phyloP scores from a whole-genome alignment of 2,797 vertebrate species.

The Novumbra hubbsi region DNA sequence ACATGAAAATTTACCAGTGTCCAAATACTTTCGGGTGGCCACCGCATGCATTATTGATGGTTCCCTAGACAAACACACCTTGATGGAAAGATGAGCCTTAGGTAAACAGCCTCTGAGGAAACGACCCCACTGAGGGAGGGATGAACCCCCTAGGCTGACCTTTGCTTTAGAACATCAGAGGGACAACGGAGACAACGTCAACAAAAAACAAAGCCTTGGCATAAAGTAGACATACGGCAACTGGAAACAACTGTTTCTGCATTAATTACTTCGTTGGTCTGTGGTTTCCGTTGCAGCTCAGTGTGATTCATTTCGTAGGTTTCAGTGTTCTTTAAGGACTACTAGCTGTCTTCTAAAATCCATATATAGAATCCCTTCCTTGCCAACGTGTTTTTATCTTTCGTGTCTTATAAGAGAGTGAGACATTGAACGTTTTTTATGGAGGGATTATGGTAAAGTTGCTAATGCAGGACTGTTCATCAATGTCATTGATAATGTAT shows the following conservation, averaged over 20 bases:
- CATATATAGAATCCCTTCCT: neutral
- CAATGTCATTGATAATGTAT: neutral
- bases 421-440: neutral
- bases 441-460: neutral
- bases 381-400: too few species aligned
- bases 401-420: neutral
- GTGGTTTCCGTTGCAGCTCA: neutral
- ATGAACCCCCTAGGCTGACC: too few species aligned
- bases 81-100: too few species aligned
- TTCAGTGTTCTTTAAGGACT: neutral
- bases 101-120: too few species aligned
- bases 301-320: neutral
- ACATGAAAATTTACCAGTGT: too few species aligned
- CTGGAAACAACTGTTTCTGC: neutral
- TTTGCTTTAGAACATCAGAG: too few species aligned
- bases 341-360: too few species aligned
- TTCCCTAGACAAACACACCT: too few species aligned
- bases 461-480: neutral
- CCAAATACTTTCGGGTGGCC: too few species aligned
- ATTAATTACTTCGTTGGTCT: neutral
- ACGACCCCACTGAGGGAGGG: too few species aligned
- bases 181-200: too few species aligned
- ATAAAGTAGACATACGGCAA: neutral
- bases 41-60: too few species aligned
- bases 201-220: neutral